Conservation (phyloP, 2,113 vertebrate genomes). For the Sander vitreus region DNA sequence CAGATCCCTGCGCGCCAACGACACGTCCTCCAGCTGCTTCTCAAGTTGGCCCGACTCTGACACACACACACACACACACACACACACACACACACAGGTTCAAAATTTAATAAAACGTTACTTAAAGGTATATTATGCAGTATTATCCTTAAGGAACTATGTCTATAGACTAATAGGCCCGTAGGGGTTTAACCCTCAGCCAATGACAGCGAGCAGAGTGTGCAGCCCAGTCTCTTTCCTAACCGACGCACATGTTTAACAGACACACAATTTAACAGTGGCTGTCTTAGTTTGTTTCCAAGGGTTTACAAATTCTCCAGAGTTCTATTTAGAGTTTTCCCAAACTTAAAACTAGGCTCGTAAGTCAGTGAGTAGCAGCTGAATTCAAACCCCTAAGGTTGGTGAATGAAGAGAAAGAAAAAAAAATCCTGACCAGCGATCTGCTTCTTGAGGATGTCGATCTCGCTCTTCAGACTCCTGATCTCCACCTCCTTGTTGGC, state of each 20-base stretch:
- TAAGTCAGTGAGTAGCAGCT: neutral
- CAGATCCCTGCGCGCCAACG: slow-evolving; percentile 87
- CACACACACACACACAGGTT: neutral
- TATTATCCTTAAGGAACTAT: no score
- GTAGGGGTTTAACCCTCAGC: no score
- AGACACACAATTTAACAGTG: neutral
- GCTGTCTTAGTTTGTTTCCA: neutral
- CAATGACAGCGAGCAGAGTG: no score
- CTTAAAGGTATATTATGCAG: no score
- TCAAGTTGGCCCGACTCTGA: slow-evolving; percentile 92
- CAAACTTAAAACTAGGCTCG: neutral
- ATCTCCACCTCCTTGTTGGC: slow-evolving; percentile 95
- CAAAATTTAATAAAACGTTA: neutral
- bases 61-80: slow-evolving; percentile 18
- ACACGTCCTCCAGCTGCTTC: slow-evolving; percentile 92
- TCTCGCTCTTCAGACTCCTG: slow-evolving; percentile 94
- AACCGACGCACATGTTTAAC: no score
- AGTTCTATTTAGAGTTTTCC: neutral
- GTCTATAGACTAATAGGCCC: no score
- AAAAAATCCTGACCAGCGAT: slow-evolving; percentile 86
- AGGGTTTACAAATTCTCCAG: neutral
- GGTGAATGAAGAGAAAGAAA: neutral
- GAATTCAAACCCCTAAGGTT: no score
- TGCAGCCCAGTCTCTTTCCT: no score
- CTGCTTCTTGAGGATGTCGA: slow-evolving; percentile 94